These are phyloP conservation scores for Carpatolechia fugitivella DNA, from an alignment of 2,888 invertebrate species.

Conservation along the genomic window DNA sequence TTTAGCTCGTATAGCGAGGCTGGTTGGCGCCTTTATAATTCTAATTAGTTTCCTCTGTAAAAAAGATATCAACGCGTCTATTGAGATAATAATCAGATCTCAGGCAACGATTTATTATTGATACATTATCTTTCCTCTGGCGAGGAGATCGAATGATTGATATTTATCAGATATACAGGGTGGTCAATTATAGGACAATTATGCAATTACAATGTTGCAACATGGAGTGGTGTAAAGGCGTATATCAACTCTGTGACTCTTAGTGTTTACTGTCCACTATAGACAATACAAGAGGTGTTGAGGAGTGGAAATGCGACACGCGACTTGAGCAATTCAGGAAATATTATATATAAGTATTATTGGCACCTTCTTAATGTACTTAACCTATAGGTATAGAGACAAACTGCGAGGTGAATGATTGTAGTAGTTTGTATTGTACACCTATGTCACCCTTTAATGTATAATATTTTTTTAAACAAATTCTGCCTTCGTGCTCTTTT, in stretches of 20 bases:
- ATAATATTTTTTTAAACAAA: no score
- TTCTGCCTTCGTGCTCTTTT: no score
- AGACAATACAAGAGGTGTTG: not conserved
- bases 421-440: no score
- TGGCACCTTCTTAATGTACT: slow-evolving; percentile 34
- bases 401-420: no score
- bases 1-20: not conserved
- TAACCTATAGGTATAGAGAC: no score
- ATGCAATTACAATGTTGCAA: slow-evolving; percentile 5
- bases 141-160: slow-evolving; percentile 6
- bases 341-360: slow-evolving; percentile 27
- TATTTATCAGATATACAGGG: slow-evolving; percentile 7
- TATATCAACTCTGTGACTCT: slow-evolving; percentile 2
- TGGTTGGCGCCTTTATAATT: not conserved
- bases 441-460: no score
- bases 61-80: slow-evolving; percentile 7
- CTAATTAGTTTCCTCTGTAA: not conserved
- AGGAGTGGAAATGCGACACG: slow-evolving; percentile 27
- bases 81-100: not conserved
- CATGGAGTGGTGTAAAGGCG: slow-evolving; percentile 5
- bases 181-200: slow-evolving; percentile 5
- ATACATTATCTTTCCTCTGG: slow-evolving; percentile 13
- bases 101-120: slow-evolving; percentile 10
- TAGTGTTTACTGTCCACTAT: not conserved
- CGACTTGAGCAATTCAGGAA: slow-evolving; percentile 36